Conservation (phyloP, 2,888 invertebrate genomes). For the Calameuta filiformis region DNA sequence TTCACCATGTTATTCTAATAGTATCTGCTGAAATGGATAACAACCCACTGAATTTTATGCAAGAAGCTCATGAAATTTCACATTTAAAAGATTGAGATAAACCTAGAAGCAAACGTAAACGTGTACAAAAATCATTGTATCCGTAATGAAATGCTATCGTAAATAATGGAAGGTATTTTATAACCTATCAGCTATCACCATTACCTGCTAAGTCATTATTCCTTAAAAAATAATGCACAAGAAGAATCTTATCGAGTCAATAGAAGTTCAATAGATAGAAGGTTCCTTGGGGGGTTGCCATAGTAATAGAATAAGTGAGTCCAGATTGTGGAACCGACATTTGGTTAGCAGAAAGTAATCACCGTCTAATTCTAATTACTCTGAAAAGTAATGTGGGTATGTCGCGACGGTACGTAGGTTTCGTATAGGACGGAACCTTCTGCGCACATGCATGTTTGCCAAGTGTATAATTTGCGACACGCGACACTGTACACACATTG, state of each 20-base stretch:
- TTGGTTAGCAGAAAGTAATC: not conserved
- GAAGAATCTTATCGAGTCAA: not conserved
- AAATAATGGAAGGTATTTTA: constrained; percentile 14
- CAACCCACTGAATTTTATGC: not conserved
- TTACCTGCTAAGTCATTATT: not conserved
- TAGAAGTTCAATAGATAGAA: not conserved
- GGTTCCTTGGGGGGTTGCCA: constrained; percentile 30
- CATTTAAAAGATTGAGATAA: not conserved
- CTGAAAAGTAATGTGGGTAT: constrained; percentile 35
- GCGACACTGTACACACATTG: constrained; percentile 17
- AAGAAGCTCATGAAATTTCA: not conserved
- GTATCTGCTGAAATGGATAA: not conserved
- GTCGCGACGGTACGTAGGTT: constrained; percentile 41
- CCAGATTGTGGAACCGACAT: not conserved
- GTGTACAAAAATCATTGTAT: not conserved
- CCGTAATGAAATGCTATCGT: not conserved
- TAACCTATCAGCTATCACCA: not conserved
- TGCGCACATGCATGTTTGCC: constrained; percentile 16
- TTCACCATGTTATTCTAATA: not conserved
- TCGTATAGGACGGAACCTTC: constrained; percentile 14
- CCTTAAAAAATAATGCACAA: not conserved
- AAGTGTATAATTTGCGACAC: constrained; percentile 24
- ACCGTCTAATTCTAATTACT: not conserved
- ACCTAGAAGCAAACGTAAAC: not conserved
- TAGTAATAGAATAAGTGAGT: constrained; percentile 31